Conservation (phyloP, 2,888 invertebrate genomes). For the Linnaemya vulpina region DNA sequence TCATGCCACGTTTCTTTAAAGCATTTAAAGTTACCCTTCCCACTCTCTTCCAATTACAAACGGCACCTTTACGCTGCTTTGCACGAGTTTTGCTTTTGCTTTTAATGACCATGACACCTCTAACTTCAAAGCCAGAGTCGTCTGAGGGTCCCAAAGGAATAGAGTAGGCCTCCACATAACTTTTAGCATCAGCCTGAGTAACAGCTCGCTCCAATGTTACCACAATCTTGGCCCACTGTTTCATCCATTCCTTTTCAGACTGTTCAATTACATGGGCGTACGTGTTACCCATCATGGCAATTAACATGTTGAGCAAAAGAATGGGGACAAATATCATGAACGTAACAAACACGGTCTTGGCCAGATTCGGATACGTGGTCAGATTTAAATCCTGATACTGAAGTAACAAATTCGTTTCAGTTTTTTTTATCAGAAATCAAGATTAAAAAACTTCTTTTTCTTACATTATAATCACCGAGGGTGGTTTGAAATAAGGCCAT, state of each 20-base stretch:
- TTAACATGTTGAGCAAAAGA: slow-evolving; percentile 96
- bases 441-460: slow-evolving; percentile 78
- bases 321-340: slow-evolving; percentile 99
- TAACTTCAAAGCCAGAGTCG: slow-evolving; percentile 91
- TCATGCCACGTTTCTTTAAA: slow-evolving; percentile 91
- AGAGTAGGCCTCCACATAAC: slow-evolving; percentile 96
- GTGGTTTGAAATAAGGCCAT: slow-evolving; percentile 99
- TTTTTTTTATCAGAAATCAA: no score
- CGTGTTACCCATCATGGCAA: slow-evolving; percentile 99
- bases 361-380: slow-evolving; percentile 95
- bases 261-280: slow-evolving; percentile 99
- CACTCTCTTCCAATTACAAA: slow-evolving; percentile 98
- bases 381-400: slow-evolving; percentile 96
- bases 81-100: slow-evolving; percentile 98
- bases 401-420: slow-evolving; percentile 69
- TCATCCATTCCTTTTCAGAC: slow-evolving; percentile 99
- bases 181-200: slow-evolving; percentile 93
- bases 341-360: slow-evolving; percentile 97
- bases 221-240: slow-evolving; percentile 99
- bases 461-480: slow-evolving; percentile 98
- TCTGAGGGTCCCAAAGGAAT: slow-evolving; percentile 94
- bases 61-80: slow-evolving; percentile 97
- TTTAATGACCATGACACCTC: slow-evolving; percentile 99
- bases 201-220: slow-evolving; percentile 97
- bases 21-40: slow-evolving; percentile 94